phyloP scores from a whole-genome alignment of 2,113 vertebrate genomes.

The Rhinopomastus cyanomelas region DNA sequence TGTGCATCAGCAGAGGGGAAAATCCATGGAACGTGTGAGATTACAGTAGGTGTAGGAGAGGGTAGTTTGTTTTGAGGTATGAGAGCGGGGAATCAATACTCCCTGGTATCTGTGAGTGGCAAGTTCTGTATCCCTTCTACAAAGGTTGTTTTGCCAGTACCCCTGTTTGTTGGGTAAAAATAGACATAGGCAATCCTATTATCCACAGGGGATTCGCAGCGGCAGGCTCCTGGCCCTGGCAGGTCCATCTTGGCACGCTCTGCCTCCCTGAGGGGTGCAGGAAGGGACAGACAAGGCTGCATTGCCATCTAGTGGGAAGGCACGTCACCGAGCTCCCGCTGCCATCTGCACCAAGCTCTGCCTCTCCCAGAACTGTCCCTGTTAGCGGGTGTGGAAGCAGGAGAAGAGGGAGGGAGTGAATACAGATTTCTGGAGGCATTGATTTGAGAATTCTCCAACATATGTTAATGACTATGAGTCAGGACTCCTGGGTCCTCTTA shows the following conservation, averaged over 20 bases:
- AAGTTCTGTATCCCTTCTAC: neutral
- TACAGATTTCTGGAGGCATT: constrained; percentile 49
- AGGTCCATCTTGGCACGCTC: neutral
- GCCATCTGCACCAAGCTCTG: neutral
- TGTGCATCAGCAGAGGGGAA: neutral
- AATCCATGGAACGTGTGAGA: neutral
- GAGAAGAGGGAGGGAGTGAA: constrained; percentile 14
- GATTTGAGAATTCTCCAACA: constrained; percentile 35
- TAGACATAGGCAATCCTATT: constrained; percentile 36
- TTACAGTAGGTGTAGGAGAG: neutral
- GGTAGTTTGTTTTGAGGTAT: neutral
- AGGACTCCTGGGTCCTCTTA: constrained; percentile 55
- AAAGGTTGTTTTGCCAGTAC: neutral
- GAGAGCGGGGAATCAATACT: neutral
- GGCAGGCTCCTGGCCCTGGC: neutral
- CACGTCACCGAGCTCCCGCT: neutral
- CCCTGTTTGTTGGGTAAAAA: neutral
- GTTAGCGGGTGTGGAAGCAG: neutral
- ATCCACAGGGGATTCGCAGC: neutral
- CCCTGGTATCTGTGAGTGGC: neutral
- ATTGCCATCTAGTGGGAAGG: constrained; percentile 63
- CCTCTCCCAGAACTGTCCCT: neutral
- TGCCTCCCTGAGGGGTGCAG: neutral
- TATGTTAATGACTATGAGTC: constrained; percentile 47
- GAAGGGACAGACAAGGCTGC: neutral